Conservation (phyloP, 2,113 vertebrate genomes). For the Lepisosteus osseus region DNA sequence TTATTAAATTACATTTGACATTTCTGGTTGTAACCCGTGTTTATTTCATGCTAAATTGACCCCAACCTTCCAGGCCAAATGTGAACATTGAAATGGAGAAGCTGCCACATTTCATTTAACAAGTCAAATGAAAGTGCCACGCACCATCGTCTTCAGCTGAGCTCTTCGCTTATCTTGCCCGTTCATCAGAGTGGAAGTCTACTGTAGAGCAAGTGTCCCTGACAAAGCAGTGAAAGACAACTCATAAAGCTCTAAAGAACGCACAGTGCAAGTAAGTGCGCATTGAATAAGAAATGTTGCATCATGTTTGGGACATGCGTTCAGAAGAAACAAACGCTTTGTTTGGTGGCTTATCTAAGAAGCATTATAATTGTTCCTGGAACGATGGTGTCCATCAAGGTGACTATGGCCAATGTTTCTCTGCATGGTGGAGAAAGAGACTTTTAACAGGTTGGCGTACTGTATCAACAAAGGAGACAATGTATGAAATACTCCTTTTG, state of each 20-base stretch:
- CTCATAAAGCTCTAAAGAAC: not conserved
- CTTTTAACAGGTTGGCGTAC: no score
- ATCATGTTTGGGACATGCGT: no score
- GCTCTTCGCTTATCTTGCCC: constrained; percentile 36
- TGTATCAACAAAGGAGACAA: no score
- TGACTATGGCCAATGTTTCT: no score
- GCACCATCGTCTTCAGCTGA: constrained; percentile 46
- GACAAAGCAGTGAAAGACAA: not conserved
- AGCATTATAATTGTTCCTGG: no score
- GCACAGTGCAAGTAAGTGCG: no score
- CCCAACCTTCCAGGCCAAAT: constrained; percentile 17
- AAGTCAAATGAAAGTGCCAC: constrained; percentile 28
- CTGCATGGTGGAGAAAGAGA: no score
- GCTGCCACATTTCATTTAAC: not conserved
- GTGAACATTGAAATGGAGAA: constrained; percentile 12
- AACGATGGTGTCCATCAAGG: no score
- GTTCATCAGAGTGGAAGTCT: not conserved
- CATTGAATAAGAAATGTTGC: no score
- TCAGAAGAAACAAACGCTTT: no score
- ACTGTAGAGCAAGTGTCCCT: constrained; percentile 6
- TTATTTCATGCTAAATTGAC: constrained; percentile 55
- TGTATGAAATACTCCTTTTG: no score
- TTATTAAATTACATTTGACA: constrained; percentile 15
- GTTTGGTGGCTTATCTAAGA: no score
- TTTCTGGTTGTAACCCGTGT: constrained; percentile 40